Base-by-base conservation (phyloP, 1,140 invertebrate genomes). In the Chironomus tepperi region DNA sequence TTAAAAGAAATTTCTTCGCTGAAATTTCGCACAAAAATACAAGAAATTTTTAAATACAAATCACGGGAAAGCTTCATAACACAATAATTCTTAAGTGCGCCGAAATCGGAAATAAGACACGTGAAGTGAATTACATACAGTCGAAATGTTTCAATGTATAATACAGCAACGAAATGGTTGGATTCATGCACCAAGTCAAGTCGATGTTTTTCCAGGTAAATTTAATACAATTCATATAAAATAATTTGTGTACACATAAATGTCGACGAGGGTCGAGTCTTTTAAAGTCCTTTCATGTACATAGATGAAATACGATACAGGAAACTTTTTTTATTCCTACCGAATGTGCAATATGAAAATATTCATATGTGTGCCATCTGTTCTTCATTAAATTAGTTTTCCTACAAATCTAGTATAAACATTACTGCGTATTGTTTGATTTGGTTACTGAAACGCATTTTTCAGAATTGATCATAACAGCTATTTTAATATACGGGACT, bases 111-210 rank as follows among this genome's bases (percentile, higher is more conserved):
- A 34, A 34, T 5, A 2, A 34, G 2, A 34, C n/a, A 57, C 12
- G 47, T 57, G 47, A 57, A 57, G 47, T 57, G 47, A 57, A 57
- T 57, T 57, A n/a, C 15, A 70, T 7, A 70, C 18, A 70, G 18
- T 70, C 16, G 65, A 70, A 80, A 91, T 92, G 90, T 92, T 93
- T 84, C 90, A 92, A 86, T 92, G 90, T 81, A 92, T 92, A 78
- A 91, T 92, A 79, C 90, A 92, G 83, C 90, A 90, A 81, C 87
- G 88, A 77, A 90, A 90, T 81, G 89, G 90, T 79, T 91, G 90
- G 90, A 90, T 89, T 78, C 87, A 89, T 82, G 85, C 87, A 70
- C 85, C 86, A 76, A 88, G 84, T 79, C 87, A 89, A 65, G 90
- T 89, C 83, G 89, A 91, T 82, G 89, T 91, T 21, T 91, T 90